Base-by-base conservation (phyloP, 2,113 vertebrate species). In the Sturnus vulgaris region DNA sequence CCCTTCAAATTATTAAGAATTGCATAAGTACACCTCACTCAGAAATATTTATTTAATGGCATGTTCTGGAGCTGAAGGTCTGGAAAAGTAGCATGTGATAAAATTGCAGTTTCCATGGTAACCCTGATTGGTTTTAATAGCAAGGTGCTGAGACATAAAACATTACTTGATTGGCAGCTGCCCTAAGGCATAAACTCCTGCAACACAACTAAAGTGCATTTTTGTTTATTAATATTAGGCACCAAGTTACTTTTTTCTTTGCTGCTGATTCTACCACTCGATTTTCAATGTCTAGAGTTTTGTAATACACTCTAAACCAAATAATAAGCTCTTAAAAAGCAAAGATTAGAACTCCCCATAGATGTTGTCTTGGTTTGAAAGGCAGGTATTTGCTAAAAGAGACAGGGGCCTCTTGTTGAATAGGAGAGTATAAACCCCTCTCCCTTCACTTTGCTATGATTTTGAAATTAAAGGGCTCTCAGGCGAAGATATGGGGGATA, bases 91-190 rank as follows among this genome's bases (percentile, higher is more conserved):
- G 30, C 46, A 82, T 86, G 84, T 90, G 79, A 84, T 65, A 94
- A 93, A 95, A 92, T 75, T 75, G 52, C 77, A 82, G 94, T 97
- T 96, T 96, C 96, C 91, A 93, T 95, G 78, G 96, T 59, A 96
- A 97, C 93, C 56, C 69, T 96, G 87, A 96, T 97, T 97, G 82
- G 75, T 96, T 96, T 97, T 96, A 97, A 93, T 95, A 96, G 77
- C 46, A 82, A 82, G 31, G 53, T 82, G 69, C 83, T 89, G 86
- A 86, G 65, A 94, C 47, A 87, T 87, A 93, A 95, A 95, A 75
- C 46, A 78, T 31, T 1, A 31, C 49, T 85, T 93, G 93, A 96
- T 90, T 97, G 96, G 84, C 96, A 94, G 79, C 70, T 93, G 49
- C 87, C 85, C 52, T 84, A 69, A 75, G 77, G 91, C 61, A 70